These are phyloP conservation scores for Trachelus stipa DNA, from an alignment of 2,888 invertebrate genomes.

Conservation along the genomic window DNA sequence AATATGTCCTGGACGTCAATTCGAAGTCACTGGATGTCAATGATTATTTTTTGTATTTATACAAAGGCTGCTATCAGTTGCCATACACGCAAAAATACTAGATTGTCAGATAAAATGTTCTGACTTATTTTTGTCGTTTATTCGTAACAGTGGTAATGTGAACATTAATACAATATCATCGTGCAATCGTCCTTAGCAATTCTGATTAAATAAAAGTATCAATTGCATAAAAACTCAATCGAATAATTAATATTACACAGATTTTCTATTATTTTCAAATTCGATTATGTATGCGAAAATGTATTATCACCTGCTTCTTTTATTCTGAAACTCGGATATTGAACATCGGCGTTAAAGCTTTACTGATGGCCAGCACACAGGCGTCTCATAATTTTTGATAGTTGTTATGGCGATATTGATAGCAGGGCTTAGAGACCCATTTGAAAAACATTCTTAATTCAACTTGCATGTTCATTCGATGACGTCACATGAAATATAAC, in stretches of 20 bases:
- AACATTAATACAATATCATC: not conserved
- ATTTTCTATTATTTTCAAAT: not conserved
- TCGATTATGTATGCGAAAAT: not conserved
- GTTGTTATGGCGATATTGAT: not conserved
- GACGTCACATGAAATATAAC: not conserved
- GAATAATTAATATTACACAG: not conserved
- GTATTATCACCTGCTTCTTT: not conserved
- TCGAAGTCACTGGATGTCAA: not conserved
- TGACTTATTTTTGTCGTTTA: not conserved
- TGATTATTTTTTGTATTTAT: not conserved
- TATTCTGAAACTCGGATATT: not conserved
- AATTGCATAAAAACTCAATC: not conserved
- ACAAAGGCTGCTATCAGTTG: not conserved
- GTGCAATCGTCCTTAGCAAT: not conserved
- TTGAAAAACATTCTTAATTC: not conserved
- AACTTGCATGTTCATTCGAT: not conserved
- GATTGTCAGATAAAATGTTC: not conserved
- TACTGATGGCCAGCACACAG: not conserved
- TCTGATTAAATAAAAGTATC: not conserved
- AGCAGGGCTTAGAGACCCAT: not conserved
- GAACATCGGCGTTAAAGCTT: not conserved
- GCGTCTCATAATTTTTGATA: not conserved
- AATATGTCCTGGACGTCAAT: not conserved
- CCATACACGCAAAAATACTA: not conserved
- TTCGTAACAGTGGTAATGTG: not conserved